Percentiles rank a stretch among this genome's conserved stretches.
These are phyloP conservation scores for Choristoneura rosaceana DNA, from an alignment of 2,888 invertebrate species.

Conservation along the genomic window DNA sequence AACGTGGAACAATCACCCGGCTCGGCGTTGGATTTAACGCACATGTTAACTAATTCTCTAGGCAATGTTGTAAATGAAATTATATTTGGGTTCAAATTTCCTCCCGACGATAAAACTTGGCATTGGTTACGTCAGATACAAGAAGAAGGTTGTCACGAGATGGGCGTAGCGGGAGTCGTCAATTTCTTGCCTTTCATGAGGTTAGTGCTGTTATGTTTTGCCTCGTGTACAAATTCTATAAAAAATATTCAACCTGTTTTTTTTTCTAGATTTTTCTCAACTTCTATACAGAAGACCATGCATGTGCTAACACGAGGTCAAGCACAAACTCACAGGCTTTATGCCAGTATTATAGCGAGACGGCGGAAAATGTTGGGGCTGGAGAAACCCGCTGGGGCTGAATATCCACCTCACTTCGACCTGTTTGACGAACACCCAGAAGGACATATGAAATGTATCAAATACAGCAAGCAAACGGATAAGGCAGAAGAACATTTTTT, in stretches of 20 bases:
- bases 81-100: conserved; percentile 91
- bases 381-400: conserved; percentile 62
- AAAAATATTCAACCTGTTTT: not conserved
- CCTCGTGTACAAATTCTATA: no score
- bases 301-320: conserved; percentile 89
- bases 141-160: conserved; percentile 93
- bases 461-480: conserved; percentile 69
- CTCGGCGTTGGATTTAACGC: conserved; percentile 78
- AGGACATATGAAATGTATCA: conserved; percentile 76
- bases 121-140: conserved; percentile 90
- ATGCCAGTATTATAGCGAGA: conserved; percentile 88
- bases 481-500: conserved; percentile 73
- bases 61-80: conserved; percentile 92
- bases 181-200: conserved; percentile 94
- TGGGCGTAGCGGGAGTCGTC: conserved; percentile 92
- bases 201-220: conserved; percentile 64
- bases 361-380: conserved; percentile 73
- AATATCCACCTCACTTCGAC: conserved; percentile 61
- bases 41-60: conserved; percentile 88
- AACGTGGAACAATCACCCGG: conserved; percentile 62
- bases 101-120: conserved; percentile 90
- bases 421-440: conserved; percentile 70
- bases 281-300: conserved; percentile 87
- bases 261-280: conserved; percentile 84
- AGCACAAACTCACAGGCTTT: conserved; percentile 89